Base-by-base conservation (phyloP, 1,140 invertebrate genomes). In the Sinella curviseta region DNA sequence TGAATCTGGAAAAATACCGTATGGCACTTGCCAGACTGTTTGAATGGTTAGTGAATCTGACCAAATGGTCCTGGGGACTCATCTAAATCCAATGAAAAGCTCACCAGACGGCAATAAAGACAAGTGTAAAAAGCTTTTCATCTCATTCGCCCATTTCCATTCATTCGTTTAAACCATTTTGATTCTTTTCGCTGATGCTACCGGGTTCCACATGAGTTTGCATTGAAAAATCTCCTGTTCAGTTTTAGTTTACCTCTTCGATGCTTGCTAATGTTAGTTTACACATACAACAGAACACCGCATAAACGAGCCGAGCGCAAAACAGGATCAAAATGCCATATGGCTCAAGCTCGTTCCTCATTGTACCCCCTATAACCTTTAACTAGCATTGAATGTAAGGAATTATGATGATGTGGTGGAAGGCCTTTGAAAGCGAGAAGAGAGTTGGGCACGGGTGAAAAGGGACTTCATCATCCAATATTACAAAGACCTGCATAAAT, bases 51-150 rank as follows among this genome's bases (percentile, higher is more conserved):
- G 78, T 74, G 70, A 79, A 65, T 76, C 77, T 73, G 81, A 76
- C 78, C 77, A 78, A 78, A 48, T 79, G 77, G 74, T 79, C 31
- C 60, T 33, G 75, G 81, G 81, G 78, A 82, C 81, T 82, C 81
- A 77, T 82, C 76, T 79, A 82, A 82, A 82, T 82, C 76, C 74
- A 82, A 82, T 82, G 81, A 82, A 82, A 82, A 82, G 76, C 81
- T 82, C 81, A 82, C 78, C 73, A 60, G 55, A 36, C 33, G 48
- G 48, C 36, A 65, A 60, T 57, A 39, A 74, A n/a, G 35, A 55
- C 54, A 54, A 28, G 77, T 73, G 67, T 54, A 54, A 55, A 67
- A 74, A 74, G 70, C 30, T 54, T 28, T 48, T 74, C 17, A 78
- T 39, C 39, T 30, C n/a, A 26, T 20, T 36, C 34, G 24, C n/a